Conservation (phyloP, 1,140 invertebrate genomes). For the Drosophila dunni region DNA sequence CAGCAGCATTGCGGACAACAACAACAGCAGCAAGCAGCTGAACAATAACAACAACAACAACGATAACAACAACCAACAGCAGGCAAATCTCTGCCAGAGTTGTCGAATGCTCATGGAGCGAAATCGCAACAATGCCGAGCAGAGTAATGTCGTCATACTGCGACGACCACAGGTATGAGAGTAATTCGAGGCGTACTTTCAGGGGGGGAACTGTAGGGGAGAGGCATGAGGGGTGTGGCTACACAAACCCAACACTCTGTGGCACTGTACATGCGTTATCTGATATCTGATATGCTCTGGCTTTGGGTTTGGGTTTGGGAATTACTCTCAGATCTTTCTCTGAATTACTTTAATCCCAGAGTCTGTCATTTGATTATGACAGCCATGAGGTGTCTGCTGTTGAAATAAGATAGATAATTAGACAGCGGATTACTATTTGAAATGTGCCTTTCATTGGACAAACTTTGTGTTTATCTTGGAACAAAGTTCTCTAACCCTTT, state of each 20-base stretch:
- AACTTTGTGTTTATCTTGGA: not conserved
- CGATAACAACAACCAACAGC: constrained; percentile 37
- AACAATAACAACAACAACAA: constrained; percentile 39
- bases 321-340: constrained; percentile 2
- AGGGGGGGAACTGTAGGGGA: not conserved
- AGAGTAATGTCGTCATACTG: constrained; percentile 57
- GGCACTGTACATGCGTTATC: not conserved
- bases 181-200: not conserved
- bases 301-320: not conserved
- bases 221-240: not conserved
- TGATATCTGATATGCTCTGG: not conserved
- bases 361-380: constrained; percentile 2
- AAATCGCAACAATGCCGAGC: constrained; percentile 73
- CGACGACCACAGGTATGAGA: constrained; percentile 58
- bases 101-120: constrained; percentile 70
- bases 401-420: not conserved
- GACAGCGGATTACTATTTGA: not conserved
- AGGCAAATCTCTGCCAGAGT: constrained; percentile 73
- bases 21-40: constrained; percentile 43
- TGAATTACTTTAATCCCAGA: constrained; percentile 4
- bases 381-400: not conserved
- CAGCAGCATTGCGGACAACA: constrained; percentile 34
- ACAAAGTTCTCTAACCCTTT: not conserved
- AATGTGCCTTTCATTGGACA: not conserved
- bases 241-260: not conserved